Conservation (phyloP, 2,797 vertebrate genomes). For the Denticeps clupeoides region DNA sequence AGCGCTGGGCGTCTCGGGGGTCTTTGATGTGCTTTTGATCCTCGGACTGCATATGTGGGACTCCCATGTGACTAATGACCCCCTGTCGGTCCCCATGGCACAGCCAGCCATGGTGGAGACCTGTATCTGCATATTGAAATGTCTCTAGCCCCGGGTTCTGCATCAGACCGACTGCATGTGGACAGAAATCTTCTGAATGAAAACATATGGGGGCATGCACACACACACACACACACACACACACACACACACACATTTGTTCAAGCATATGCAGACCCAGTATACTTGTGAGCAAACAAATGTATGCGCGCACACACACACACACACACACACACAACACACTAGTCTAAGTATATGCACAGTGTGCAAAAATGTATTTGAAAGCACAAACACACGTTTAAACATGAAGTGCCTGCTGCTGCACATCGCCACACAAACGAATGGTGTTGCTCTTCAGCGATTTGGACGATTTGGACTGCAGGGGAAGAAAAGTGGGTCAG, state of each 20-base stretch:
- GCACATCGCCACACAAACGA: no score
- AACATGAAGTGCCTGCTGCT: neutral
- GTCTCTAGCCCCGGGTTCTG: neutral
- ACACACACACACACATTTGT: conserved; percentile 3
- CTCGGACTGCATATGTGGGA: neutral
- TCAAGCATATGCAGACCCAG: conserved; percentile 1
- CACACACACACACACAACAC: neutral
- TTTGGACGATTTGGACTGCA: neutral
- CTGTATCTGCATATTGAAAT: conserved; percentile 1
- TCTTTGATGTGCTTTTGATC: neutral
- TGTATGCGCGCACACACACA: neutral
- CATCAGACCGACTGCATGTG: conserved; percentile 1
- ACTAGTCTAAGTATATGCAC: neutral
- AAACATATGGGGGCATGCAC: neutral
- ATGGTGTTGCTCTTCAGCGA: no score
- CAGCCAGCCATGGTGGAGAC: neutral
- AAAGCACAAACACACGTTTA: neutral
- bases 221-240: conserved; percentile 10
- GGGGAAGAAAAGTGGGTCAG: conserved; percentile 4
- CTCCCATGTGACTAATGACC: neutral
- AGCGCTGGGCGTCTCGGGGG: no score
- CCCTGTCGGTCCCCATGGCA: no score
- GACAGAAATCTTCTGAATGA: conserved; percentile 13
- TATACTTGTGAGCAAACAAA: neutral
- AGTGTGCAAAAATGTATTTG: neutral